Conservation (phyloP, 2,113 vertebrate genomes). For the Coturnix japonica region DNA sequence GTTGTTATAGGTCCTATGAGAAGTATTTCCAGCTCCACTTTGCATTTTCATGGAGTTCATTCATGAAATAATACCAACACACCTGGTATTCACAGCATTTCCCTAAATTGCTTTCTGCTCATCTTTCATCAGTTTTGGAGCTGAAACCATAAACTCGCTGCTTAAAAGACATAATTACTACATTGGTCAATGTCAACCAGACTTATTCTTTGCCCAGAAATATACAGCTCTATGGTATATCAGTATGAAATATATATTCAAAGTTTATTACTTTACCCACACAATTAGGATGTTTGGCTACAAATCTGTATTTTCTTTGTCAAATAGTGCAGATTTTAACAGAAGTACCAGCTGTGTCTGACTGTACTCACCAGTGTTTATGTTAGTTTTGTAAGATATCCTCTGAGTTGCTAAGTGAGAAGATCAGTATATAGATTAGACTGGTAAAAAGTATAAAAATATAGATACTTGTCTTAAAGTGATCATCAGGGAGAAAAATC, state of each 20-base stretch:
- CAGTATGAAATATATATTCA: background rate
- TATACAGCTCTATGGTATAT: background rate
- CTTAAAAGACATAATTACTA: background rate
- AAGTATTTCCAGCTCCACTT: background rate
- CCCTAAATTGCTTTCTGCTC: background rate
- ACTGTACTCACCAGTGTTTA: background rate
- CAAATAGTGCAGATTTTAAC: constrained; percentile 50
- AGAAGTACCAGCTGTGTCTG: background rate
- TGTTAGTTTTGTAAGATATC: background rate
- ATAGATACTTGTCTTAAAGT: background rate
- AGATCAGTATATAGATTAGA: background rate
- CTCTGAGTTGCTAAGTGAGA: background rate
- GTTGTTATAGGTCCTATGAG: background rate
- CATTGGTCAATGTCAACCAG: background rate
- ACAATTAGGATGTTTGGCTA: background rate
- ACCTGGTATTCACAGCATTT: background rate
- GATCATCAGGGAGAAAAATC: background rate
- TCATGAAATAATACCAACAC: background rate
- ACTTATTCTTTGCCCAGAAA: background rate
- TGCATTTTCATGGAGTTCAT: background rate
- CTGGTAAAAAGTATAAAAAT: background rate
- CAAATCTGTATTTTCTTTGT: constrained; percentile 70
- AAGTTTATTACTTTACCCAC: background rate
- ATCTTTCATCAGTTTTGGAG: constrained; percentile 12
- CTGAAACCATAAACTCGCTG: background rate